phyloP scores from a whole-genome alignment of 2,113 vertebrate genomes.

The Oryzias woworae region DNA sequence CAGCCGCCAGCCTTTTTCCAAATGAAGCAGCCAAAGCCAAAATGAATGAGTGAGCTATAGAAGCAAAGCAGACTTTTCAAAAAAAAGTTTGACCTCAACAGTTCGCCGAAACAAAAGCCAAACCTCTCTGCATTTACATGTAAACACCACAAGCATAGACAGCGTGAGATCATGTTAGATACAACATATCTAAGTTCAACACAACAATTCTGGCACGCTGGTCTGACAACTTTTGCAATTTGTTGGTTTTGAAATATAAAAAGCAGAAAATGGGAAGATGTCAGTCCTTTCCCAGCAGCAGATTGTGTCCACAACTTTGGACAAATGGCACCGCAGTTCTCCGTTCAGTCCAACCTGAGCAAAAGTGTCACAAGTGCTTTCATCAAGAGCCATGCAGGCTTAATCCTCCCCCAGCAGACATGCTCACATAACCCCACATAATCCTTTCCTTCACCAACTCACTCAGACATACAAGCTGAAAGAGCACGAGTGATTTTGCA shows the following conservation, averaged over 20 bases:
- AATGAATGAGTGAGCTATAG: slow-evolving; percentile 20
- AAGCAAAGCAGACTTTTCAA: slow-evolving; percentile 55
- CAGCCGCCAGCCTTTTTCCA: slow-evolving; percentile 42
- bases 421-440: slow-evolving; percentile 30
- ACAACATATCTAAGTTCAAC: not conserved
- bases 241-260: slow-evolving; percentile 39
- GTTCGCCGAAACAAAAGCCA: too few relatives aligned
- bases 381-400: slow-evolving; percentile 54
- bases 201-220: slow-evolving; percentile 14
- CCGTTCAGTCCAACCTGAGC: slow-evolving; percentile 34
- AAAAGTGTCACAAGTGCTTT: slow-evolving; percentile 14
- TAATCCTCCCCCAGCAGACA: slow-evolving; percentile 56
- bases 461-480: slow-evolving; percentile 33
- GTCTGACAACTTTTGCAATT: slow-evolving; percentile 35
- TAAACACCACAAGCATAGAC: too few relatives aligned
- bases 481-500: slow-evolving; percentile 42
- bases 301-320: slow-evolving; percentile 9
- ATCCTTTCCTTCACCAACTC: slow-evolving; percentile 14
- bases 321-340: slow-evolving; percentile 8
- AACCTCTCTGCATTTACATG: too few relatives aligned
- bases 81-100: slow-evolving; percentile 1
- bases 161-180: not conserved
- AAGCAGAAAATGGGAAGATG: not conserved
- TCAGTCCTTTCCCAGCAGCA: slow-evolving; percentile 4
- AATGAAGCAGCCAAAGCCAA: slow-evolving; percentile 40